Evolutionary conservation across 2,797 vertebrate genomes (phyloP), one percentile per base, ranked within the genome.

Genomic region (Parotocinclus haroldoi): DNA sequence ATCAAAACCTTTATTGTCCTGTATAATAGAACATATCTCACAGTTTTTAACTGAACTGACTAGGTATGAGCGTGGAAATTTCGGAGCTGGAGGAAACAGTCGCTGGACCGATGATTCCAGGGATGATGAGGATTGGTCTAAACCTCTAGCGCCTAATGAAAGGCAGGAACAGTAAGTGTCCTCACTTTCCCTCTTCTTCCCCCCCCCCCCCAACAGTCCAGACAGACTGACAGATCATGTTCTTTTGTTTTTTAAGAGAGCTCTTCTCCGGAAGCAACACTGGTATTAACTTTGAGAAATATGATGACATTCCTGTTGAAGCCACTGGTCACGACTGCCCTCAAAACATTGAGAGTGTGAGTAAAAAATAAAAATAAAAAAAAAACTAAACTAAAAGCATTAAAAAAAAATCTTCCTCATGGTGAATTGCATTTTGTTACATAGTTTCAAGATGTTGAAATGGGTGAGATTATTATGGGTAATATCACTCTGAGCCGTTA

Each of bases 231-330:
- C 27, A 2, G 27, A 27, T 27, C 42, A 12, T 11, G 37, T 14
- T 44, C 3, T 51, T n/a, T 59, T 58, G 1, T 5, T 27, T 5
- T 16, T 76, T 76, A 10, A 98, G 96, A 58, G 96, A 98, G 75
- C 85, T 98, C 9, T 98, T 98, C 79, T 89, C 96, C 68, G 95
- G 85, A 85, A 91, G 96, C 63, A 98, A 98, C 85, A 98, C 95
- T 59, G 96, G 96, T 77, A 98, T 98, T 82, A 98, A 98, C 81
- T 98, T 98, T 88, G 96, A 98, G 86, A 98, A 98, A 76, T 98
- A 98, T 0, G 96, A 98, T 66, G 96, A 98, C 88, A 98, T 98
- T 91, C 96, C 96, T 44, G 96, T 98, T 64, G 96, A 98, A 78
- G 95, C 96, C 80, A 98, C 96, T 58, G 96, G 96, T 76, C 92